A percentile compares a stretch with the other conserved stretches of the same genome.
phyloP scores from a whole-genome alignment of 1,140 invertebrate species.

The Wasmannia auropunctata region DNA sequence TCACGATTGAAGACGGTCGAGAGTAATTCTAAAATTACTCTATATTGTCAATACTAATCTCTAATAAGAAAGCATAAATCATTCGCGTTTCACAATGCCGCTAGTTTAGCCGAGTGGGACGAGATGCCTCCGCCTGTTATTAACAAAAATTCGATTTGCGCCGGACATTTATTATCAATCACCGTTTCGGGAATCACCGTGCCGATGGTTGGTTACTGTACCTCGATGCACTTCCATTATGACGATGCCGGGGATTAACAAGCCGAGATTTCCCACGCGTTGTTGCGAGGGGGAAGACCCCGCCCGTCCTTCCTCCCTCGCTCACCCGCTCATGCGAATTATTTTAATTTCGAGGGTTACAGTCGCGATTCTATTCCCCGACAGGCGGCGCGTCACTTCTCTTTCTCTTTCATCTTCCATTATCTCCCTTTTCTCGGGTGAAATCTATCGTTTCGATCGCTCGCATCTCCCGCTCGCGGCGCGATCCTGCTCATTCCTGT shows the following conservation, averaged over 20 bases:
- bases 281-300: slow-evolving; percentile 19
- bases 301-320: slow-evolving; percentile 4
- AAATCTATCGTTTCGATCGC: slow-evolving; percentile 13
- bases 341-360: slow-evolving; percentile 57
- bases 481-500: not conserved
- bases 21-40: not conserved
- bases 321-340: slow-evolving; percentile 32
- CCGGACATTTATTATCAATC: slow-evolving; percentile 24
- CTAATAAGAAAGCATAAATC: not conserved
- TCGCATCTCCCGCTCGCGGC: not conserved
- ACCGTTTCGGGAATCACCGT: slow-evolving; percentile 23
- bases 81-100: not conserved
- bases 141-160: slow-evolving; percentile 17
- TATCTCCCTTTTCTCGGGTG: not conserved
- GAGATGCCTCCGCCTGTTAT: not conserved
- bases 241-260: slow-evolving; percentile 25
- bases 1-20: not conserved
- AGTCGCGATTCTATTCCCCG: not conserved
- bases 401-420: slow-evolving; percentile 31
- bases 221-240: slow-evolving; percentile 36
- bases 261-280: slow-evolving; percentile 53
- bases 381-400: not conserved
- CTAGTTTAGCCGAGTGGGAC: not conserved
- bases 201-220: slow-evolving; percentile 22
- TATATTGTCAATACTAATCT: not conserved